Conservation (phyloP, 2,797 vertebrate species). For the Helicolenus hilgendorfi region DNA sequence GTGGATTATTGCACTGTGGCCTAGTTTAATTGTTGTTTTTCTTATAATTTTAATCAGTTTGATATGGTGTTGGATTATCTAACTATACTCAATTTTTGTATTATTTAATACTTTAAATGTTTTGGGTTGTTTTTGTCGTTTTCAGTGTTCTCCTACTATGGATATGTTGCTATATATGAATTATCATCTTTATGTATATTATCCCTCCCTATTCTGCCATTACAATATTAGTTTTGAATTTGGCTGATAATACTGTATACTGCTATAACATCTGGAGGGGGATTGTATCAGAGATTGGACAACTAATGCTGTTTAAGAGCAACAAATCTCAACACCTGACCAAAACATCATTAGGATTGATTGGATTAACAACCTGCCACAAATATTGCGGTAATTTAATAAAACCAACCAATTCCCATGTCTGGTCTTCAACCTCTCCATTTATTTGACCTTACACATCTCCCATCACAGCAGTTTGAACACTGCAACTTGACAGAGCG, state of each 20-base stretch:
- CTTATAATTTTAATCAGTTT: neutral
- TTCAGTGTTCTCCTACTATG: neutral
- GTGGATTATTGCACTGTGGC: neutral
- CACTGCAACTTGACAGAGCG: neutral
- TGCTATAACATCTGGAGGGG: neutral
- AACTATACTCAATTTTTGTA: neutral
- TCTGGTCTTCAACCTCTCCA: neutral
- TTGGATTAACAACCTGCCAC: neutral
- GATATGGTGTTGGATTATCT: neutral
- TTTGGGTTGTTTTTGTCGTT: neutral
- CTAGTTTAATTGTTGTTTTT: neutral
- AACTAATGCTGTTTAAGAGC: neutral
- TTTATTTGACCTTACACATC: slow-evolving; percentile 9
- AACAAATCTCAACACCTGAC: neutral
- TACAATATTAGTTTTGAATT: neutral
- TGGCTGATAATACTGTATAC: neutral
- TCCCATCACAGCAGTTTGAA: slow-evolving; percentile 10
- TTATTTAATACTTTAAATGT: neutral
- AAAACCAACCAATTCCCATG: neutral
- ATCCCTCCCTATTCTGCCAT: neutral
- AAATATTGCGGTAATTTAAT: neutral
- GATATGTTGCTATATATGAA: neutral
- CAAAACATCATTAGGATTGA: neutral
- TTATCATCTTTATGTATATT: neutral
- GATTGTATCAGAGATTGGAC: neutral